phyloP scores from a whole-genome alignment of 2,888 invertebrate species.

The Coelopa pilipes region DNA sequence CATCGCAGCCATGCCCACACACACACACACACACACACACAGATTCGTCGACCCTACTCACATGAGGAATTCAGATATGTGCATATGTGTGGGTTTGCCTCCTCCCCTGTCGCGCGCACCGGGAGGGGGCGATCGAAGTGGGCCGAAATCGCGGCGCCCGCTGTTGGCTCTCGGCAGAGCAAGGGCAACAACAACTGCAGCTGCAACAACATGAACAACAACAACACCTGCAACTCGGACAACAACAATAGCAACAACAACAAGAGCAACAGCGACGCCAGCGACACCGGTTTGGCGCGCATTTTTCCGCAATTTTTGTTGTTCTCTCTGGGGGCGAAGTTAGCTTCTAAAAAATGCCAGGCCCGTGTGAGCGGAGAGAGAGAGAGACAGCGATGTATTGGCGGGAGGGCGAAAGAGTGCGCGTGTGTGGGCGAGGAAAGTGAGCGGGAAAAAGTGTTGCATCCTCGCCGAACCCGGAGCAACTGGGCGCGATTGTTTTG shows the following conservation, averaged over 20 bases:
- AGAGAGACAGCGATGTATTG: background rate
- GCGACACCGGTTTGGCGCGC: background rate
- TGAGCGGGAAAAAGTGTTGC: constrained; percentile 1
- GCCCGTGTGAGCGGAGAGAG: too few relatives aligned
- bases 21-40: background rate
- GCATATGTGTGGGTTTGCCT: background rate
- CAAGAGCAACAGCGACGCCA: background rate
- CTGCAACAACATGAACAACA: background rate
- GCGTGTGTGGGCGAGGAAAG: constrained; percentile 2
- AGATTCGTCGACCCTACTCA: background rate
- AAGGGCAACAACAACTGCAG: constrained; percentile 1
- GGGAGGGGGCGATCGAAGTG: constrained; percentile 7
- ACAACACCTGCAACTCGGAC: too few relatives aligned
- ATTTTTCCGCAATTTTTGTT: constrained; percentile 11
- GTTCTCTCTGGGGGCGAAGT: background rate
- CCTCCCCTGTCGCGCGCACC: background rate
- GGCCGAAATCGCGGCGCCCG: constrained; percentile 8
- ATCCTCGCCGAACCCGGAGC: background rate
- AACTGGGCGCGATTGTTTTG: constrained; percentile 18
- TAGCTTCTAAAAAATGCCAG: constrained; percentile 23
- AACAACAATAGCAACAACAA: background rate
- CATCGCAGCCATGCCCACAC: background rate
- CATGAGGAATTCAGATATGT: background rate
- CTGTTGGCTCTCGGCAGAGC: background rate
- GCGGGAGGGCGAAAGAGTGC: background rate